Conservation (phyloP, 2,888 invertebrate genomes). For the Julus scanicus region DNA sequence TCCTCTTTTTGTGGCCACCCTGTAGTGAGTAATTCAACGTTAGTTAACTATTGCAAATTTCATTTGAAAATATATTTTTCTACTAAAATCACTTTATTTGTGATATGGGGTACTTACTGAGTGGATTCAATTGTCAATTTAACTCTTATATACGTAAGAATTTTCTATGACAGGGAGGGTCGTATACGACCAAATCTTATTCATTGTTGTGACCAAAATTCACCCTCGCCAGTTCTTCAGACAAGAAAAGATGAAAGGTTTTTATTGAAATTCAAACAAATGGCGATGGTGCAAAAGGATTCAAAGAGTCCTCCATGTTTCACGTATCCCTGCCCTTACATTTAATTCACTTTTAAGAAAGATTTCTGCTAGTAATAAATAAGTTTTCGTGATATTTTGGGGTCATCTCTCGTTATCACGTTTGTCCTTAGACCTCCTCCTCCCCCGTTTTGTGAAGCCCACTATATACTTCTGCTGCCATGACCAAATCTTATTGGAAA, state of each 20-base stretch:
- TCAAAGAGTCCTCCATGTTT: background rate
- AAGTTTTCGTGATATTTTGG: background rate
- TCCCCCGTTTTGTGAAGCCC: background rate
- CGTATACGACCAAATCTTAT: no score
- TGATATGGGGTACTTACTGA: no score
- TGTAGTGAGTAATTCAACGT: no score
- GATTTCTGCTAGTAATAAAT: constrained; percentile 21
- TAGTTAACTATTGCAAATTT: no score
- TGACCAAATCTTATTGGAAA: constrained; percentile 29
- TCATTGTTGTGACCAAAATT: background rate
- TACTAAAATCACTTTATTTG: no score
- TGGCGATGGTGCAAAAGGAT: background rate
- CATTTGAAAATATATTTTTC: no score
- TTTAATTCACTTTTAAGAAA: constrained; percentile 23
- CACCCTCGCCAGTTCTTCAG: background rate
- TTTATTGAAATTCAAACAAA: constrained; percentile 19
- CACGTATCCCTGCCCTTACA: background rate
- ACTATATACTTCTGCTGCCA: background rate
- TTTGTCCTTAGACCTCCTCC: background rate
- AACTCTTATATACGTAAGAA: background rate
- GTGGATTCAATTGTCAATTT: no score
- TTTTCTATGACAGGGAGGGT: background rate
- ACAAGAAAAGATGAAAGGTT: background rate
- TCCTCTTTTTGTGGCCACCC: no score
- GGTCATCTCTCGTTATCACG: constrained; percentile 25